These are phyloP conservation scores for Scomber colias DNA, from an alignment of 2,113 vertebrate genomes.

Conservation along the genomic window DNA sequence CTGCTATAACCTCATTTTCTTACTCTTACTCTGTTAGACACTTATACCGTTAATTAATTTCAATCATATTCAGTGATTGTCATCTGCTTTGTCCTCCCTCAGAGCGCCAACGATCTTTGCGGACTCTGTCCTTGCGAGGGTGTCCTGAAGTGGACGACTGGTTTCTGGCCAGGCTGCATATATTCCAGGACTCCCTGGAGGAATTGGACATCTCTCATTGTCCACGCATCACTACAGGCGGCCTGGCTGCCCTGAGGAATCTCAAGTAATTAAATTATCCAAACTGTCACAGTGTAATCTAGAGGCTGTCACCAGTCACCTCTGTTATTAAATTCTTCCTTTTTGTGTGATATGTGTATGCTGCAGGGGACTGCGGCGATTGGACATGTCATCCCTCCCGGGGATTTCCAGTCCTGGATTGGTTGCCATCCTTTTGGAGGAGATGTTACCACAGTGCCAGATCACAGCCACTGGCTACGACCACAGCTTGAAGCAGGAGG, in stretches of 20 bases:
- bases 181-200: constrained; percentile 81
- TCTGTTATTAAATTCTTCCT: background rate
- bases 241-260: constrained; percentile 88
- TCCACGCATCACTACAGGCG: constrained; percentile 84
- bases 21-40: background rate
- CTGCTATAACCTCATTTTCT: background rate
- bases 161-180: constrained; percentile 86
- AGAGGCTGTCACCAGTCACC: background rate
- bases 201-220: constrained; percentile 89
- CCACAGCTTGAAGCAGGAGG: constrained; percentile 47
- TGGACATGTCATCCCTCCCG: constrained; percentile 87
- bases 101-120: constrained; percentile 80
- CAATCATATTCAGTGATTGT: background rate
- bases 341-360: background rate
- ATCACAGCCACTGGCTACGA: constrained; percentile 82
- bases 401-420: constrained; percentile 81
- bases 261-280: constrained; percentile 84
- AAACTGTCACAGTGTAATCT: background rate
- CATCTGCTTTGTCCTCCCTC: constrained; percentile 1
- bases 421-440: constrained; percentile 88
- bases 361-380: constrained; percentile 82
- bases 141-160: constrained; percentile 91
- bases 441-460: constrained; percentile 89
- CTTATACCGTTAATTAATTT: background rate
- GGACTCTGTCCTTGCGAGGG: constrained; percentile 80